Conservation (phyloP, 2,888 invertebrate genomes). For the Apamea sordens region DNA sequence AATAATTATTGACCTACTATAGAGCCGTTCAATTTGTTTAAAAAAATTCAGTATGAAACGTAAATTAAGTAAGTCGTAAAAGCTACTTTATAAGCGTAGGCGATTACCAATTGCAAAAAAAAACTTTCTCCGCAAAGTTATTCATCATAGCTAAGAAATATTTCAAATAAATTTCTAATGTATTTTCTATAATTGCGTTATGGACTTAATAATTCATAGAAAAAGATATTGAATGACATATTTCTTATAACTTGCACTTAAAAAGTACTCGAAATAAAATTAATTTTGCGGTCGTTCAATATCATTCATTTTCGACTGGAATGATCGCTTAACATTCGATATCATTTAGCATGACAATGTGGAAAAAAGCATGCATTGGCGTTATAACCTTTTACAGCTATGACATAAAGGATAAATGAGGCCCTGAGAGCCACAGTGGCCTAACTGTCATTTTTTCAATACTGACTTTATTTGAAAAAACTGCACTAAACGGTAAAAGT, state of each 20-base stretch:
- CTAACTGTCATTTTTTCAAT: too few species aligned
- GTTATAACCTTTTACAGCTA: background rate
- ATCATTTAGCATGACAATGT: background rate
- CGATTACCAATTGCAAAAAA: constrained; percentile 5
- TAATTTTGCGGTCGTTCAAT: background rate
- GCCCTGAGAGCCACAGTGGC: too few species aligned
- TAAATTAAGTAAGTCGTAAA: background rate
- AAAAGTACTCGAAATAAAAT: constrained; percentile 7
- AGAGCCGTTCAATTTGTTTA: too few species aligned
- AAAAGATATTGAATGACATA: background rate
- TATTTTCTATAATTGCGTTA: background rate
- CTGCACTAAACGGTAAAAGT: too few species aligned
- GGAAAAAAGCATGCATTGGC: background rate
- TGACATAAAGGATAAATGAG: too few species aligned
- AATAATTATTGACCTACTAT: background rate
- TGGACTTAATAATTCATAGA: constrained; percentile 1
- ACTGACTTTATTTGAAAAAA: too few species aligned
- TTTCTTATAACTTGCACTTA: background rate
- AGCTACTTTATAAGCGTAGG: background rate
- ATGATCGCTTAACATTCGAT: constrained; percentile 5
- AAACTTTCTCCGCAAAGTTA: constrained; percentile 10
- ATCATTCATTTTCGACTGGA: background rate
- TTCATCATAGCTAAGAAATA: constrained; percentile 3
- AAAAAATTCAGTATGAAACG: background rate
- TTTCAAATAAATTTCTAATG: constrained; percentile 2